A percentile compares a stretch with the other conserved stretches of the same genome.
Conservation (phyloP, 2,888 invertebrate genomes). For the Clanis bilineata region DNA sequence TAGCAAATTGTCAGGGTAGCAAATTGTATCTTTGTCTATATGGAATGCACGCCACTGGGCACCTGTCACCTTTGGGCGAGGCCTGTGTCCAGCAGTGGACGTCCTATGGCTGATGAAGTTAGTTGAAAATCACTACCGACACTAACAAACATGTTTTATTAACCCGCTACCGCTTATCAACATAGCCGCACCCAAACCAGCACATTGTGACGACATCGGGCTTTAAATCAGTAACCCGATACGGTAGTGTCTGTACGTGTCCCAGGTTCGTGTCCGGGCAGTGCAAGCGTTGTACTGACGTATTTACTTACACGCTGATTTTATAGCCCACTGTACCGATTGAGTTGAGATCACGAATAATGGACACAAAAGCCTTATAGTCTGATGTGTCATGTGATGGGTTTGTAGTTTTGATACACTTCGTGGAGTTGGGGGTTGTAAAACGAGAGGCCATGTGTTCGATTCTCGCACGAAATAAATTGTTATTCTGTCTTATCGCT, state of each 20-base stretch:
- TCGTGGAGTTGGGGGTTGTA: too few relatives aligned
- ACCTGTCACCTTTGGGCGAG: too few relatives aligned
- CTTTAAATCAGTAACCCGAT: slow-evolving; percentile 70
- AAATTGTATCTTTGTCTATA: too few relatives aligned
- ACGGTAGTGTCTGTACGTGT: slow-evolving; percentile 66
- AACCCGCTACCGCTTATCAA: slow-evolving; percentile 30
- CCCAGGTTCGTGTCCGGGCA: slow-evolving; percentile 56
- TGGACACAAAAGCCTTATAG: background rate
- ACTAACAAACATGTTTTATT: too few relatives aligned
- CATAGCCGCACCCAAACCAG: slow-evolving; percentile 24
- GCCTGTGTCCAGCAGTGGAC: too few relatives aligned
- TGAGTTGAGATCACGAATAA: slow-evolving; percentile 32
- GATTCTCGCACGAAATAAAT: too few relatives aligned
- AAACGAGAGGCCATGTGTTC: too few relatives aligned
- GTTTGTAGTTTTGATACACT: background rate
- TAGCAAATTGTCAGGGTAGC: too few relatives aligned
- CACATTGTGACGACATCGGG: slow-evolving; percentile 57
- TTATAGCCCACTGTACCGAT: slow-evolving; percentile 37
- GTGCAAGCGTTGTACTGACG: slow-evolving; percentile 43
- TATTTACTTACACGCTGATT: slow-evolving; percentile 59
- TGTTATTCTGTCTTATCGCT: too few relatives aligned
- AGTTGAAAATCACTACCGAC: too few relatives aligned
- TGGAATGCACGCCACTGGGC: too few relatives aligned
- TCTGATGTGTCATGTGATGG: background rate
- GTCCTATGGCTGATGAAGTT: too few relatives aligned